Base-by-base conservation (phyloP, 2,888 invertebrate species). In the Ypsolopha scabrella region DNA sequence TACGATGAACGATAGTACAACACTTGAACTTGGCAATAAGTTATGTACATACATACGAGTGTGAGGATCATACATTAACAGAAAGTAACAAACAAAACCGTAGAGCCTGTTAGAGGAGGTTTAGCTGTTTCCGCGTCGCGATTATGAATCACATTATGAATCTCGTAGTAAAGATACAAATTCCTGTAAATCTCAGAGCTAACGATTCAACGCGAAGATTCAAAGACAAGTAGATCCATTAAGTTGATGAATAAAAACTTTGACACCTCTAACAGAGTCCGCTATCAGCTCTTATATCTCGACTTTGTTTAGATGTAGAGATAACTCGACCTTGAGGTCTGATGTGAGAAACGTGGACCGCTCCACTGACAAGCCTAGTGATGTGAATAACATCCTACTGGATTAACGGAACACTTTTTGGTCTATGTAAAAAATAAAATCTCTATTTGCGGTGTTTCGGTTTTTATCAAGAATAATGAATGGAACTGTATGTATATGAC, bases 281-380 rank as follows among this genome's bases (percentile, higher is more conserved):
- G 72, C 72, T 82, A 82, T 80, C 76, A 64, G 60, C 62, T 64
- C 67, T 68, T 67, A 64, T 71, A 82, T 82, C 81, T 77, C 68
- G 69, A 67, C 71, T 73, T 63, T 74, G 73, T 71, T 75, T 67
- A 76, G 83, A 83, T 82, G 63, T 62, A 54, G 65, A 80, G 82
- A 85, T 83, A 81, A 79, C 72, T 74, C 71, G 78, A 77, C 75
- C 75, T 70, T n/a, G 39, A 39, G 38, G 68, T 63, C 67, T 70
- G 70, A 75, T 72, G 72, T 68, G 65, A 72, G 73, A 70, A 65
- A 61, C 61, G 61, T 60, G 56, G 62, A 58, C 57, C 60, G 54
- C 57, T 51, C 54, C 53, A 45, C 44, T 47, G 41, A 53, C 38
- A 33, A 14, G 39, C 52, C 52, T 55, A 53, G 72, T 71, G 70